Evolutionary conservation across 2,113 vertebrate species (phyloP), one percentile per base, ranked within the genome.

Genomic region (Mus pahari): DNA sequence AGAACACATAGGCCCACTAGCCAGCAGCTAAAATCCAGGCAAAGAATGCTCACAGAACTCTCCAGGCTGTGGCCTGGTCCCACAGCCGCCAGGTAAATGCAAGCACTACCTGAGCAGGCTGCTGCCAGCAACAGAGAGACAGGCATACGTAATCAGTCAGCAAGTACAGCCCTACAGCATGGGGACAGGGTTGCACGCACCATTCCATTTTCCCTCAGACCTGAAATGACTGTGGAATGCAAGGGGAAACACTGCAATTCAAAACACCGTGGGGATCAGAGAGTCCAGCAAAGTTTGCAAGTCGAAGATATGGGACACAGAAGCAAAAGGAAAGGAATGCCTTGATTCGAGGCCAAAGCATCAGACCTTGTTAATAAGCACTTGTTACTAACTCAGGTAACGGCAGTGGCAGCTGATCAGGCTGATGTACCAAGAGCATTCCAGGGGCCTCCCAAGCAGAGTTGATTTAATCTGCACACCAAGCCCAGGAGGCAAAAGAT

Each of bases 351-450:
- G 66, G n/a, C 20, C 48, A 20, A 45, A 82, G 17, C 1, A 10
- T 9, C 39, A 20, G 31, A 0, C 13, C 48, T 24, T 83, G 66
- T 9, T 36, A 84, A 62, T 33, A 1, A 31, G n/a, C 8, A 42
- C 77, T n/a, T 75, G 42, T 81, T 45, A 16, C 66, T 7, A 1
- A 26, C 1, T 17, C 2, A 3, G 82, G 45, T 16, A 22, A 1
- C 16, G 3, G 5, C 5, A 2, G 84, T 3, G 7, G 55, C 33
- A 1, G n/a, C 24, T 7, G 10, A 33, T 26, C 24, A 62, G n/a
- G 2, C 5, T 19, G 0, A 87, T 0, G 22, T 31, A 68, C 55
- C 39, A 64, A 19, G 22, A 7, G 0, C 60, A 22, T 62, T 0
- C 24, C 17, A 12, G n/a, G 9, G 42, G 55, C 31, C 22, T 19